Conservation (phyloP, 2,113 vertebrate species). For the Chloroceryle aenea region DNA sequence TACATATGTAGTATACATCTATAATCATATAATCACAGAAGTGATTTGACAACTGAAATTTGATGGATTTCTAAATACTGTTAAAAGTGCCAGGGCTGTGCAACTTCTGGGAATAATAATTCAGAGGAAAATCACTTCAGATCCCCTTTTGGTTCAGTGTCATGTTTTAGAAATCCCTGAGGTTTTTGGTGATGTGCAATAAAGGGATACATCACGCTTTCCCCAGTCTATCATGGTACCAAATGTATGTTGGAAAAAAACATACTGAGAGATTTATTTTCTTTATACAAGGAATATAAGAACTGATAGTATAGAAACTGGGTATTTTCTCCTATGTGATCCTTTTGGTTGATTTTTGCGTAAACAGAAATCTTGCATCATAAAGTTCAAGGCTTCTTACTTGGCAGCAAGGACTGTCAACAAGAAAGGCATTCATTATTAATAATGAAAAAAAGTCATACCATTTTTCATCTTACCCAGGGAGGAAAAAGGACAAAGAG, state of each 20-base stretch:
- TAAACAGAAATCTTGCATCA: neutral
- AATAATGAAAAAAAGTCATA: neutral
- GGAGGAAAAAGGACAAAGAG: neutral
- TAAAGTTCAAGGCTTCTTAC: neutral
- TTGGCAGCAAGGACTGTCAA: neutral
- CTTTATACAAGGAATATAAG: neutral
- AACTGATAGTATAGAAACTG: neutral
- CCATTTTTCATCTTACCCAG: neutral
- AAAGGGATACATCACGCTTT: neutral
- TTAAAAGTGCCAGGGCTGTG: neutral
- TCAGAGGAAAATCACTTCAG: neutral
- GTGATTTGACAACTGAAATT: neutral
- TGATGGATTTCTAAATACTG: neutral
- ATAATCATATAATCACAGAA: neutral
- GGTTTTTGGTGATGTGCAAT: neutral
- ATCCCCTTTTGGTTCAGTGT: neutral
- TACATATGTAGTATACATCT: neutral
- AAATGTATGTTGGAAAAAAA: neutral
- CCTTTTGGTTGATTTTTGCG: neutral
- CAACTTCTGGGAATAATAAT: neutral
- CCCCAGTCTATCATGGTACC: neutral
- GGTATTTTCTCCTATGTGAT: neutral
- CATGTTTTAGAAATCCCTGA: neutral
- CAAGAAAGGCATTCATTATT: neutral
- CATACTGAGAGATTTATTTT: too few relatives aligned